Base-by-base conservation (phyloP, 2,797 vertebrate genomes). In the Xyrichtys novacula region DNA sequence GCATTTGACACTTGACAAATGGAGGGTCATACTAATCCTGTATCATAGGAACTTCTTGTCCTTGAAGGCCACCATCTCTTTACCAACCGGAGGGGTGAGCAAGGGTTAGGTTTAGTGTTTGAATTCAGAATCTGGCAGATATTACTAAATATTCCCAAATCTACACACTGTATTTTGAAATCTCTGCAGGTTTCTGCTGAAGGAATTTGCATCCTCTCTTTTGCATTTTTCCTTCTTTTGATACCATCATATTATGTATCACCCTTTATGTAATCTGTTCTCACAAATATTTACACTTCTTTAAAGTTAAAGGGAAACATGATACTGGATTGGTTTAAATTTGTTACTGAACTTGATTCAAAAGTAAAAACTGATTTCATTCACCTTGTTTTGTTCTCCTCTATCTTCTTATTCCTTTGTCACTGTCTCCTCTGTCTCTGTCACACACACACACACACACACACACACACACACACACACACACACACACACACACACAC, bases 361-460 rank as follows among this genome's bases (percentile, higher is more conserved):
- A 15, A 64, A 44, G 40, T 60, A 8, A 23, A 58, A 60, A 63
- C n/a, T 65, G 43, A 63, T 38, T 29, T 29, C 40, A 20, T 34
- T 47, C 49, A 36, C 50, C 34, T 66, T 53, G 10, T 71, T 61
- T 23, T 56, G 66, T 81, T 65, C 12, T 62, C 46, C 23, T 68
- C 65, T 49, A 7, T 80, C 25, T 74, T 52, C 44, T n/a, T 67
- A 55, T 70, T 78, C 70, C 71, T 81, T 81, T 90, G 80, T 84
- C 81, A 70, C 55, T 65, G 44, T 74, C 56, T 62, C 66, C 61
- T 81, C 74, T 85, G 32, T 84, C 56, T 70, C 49, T 11, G 39
- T 14, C 42, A 1, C 28, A 3, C 38, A 4, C 31, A 16, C 50
- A n/a, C 29, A 36, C 26, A 55, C 62, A 44, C 39, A 39, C 52